Conservation (phyloP, 2,797 vertebrate species). For the Micropoecilia bifurca region DNA sequence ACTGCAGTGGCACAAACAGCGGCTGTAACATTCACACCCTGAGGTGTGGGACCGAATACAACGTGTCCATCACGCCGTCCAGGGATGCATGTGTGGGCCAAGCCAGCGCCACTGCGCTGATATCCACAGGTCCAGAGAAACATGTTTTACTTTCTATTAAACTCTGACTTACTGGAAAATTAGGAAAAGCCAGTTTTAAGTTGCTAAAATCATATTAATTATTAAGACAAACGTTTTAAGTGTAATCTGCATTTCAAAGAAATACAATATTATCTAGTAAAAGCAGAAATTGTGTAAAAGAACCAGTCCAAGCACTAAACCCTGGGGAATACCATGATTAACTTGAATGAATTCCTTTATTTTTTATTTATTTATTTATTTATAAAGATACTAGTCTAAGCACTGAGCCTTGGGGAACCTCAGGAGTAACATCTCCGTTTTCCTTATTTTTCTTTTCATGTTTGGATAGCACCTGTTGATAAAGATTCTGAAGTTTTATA, state of each 20-base stretch:
- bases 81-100: slow-evolving; percentile 72
- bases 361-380: background rate
- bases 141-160: background rate
- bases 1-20: slow-evolving; percentile 58
- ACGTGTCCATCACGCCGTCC: slow-evolving; percentile 72
- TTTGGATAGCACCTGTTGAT: background rate
- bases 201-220: background rate
- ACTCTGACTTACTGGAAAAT: background rate
- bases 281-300: background rate
- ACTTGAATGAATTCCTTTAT: background rate
- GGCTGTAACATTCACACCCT: slow-evolving; percentile 70
- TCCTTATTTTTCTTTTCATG: background rate
- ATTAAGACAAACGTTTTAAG: background rate
- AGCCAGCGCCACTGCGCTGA: slow-evolving; percentile 44
- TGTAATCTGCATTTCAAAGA: background rate
- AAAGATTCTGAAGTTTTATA: too few relatives aligned
- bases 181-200: background rate
- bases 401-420: background rate
- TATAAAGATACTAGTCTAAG: background rate
- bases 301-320: background rate
- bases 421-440: background rate
- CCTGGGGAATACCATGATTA: background rate
- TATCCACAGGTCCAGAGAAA: slow-evolving; percentile 72
- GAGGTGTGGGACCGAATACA: slow-evolving; percentile 77
- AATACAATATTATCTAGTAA: background rate